Conservation (phyloP, 2,113 vertebrate species). For the Pteropus alecto region DNA sequence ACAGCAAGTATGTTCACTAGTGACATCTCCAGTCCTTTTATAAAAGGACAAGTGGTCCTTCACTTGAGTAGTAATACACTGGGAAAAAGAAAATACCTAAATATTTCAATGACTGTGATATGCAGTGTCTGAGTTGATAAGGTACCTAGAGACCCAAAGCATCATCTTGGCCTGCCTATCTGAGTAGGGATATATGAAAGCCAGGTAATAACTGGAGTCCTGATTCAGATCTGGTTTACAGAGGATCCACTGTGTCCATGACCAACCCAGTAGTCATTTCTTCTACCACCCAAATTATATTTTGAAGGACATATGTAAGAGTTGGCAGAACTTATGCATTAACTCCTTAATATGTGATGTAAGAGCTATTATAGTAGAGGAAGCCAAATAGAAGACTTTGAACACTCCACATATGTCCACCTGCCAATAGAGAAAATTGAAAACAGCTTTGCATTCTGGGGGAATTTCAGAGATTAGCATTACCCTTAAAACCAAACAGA, state of each 20-base stretch:
- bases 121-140: not conserved
- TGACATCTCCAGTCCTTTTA: not conserved
- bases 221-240: not conserved
- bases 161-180: not conserved
- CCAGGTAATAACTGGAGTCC: not conserved
- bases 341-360: not conserved
- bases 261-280: not conserved
- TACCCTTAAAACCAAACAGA: not conserved
- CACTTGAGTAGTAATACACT: not conserved
- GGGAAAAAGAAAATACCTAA: not conserved
- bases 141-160: not conserved
- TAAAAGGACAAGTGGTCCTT: not conserved
- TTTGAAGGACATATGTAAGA: not conserved
- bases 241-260: not conserved
- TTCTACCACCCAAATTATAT: not conserved
- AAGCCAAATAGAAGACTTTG: too few species aligned
- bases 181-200: not conserved
- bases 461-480: not conserved
- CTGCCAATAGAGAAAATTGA: not conserved
- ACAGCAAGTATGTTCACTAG: not conserved
- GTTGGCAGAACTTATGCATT: not conserved
- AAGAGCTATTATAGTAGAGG: not conserved
- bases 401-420: not conserved
- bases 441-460: not conserved
- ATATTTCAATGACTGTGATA: not conserved